Evolutionary conservation across 2,113 vertebrate species (phyloP).

Genomic region (Chaetorhynchus papuensis): DNA sequence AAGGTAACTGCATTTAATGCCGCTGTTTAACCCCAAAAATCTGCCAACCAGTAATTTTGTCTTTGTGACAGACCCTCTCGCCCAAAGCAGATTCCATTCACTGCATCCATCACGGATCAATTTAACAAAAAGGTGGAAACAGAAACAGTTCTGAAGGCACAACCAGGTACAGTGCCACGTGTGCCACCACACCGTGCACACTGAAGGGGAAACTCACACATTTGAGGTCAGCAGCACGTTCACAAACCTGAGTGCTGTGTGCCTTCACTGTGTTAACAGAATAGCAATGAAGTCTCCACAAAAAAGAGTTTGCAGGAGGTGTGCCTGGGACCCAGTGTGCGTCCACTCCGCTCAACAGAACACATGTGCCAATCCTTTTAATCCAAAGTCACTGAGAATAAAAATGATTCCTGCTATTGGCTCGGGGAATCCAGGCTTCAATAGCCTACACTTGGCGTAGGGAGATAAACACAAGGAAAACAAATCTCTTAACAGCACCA

Average conservation of each 20-base stretch:
- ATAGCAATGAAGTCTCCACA: neutral
- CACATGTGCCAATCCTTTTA: slow-evolving; percentile 1
- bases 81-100: neutral
- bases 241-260: neutral
- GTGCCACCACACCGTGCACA: neutral
- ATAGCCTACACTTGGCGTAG: neutral
- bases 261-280: neutral
- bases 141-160: neutral
- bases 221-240: neutral
- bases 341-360: neutral
- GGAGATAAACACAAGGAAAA: slow-evolving; percentile 48
- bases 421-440: neutral
- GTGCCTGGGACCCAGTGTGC: neutral
- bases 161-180: neutral
- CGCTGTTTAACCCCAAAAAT: neutral
- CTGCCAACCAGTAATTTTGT: neutral
- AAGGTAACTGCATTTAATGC: neutral
- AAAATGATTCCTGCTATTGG: neutral
- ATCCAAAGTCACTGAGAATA: neutral
- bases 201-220: neutral
- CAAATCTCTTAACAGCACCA: slow-evolving; percentile 12
- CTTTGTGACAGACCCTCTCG: neutral
- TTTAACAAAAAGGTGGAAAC: neutral
- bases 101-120: neutral
- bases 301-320: slow-evolving; percentile 31